A percentile compares a stretch with the other conserved stretches of the same genome.
Evolutionary conservation across 2,113 vertebrate species (phyloP).

Genomic region (Trematomus loennbergii): DNA sequence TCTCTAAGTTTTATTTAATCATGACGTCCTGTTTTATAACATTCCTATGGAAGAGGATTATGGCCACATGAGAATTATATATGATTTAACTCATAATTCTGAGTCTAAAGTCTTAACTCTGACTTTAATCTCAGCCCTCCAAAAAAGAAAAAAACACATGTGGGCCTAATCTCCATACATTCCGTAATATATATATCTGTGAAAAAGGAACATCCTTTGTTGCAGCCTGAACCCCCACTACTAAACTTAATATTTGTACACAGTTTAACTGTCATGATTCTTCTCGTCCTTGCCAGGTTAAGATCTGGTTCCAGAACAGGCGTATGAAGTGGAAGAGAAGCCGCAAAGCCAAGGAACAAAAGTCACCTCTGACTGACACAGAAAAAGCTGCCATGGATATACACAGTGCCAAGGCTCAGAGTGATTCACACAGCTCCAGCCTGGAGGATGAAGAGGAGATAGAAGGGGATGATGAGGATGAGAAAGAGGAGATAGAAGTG

Average conservation of each 20-base stretch:
- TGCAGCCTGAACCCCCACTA: not conserved
- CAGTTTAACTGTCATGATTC: not conserved
- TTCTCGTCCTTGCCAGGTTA: constrained; percentile 78
- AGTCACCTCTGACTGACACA: constrained; percentile 11
- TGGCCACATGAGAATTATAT: no score
- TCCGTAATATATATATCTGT: not conserved
- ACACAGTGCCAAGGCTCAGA: constrained; percentile 49
- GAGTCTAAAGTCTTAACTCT: no score
- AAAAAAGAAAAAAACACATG: no score
- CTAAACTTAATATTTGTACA: not conserved
- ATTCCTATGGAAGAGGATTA: no score
- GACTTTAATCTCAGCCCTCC: no score
- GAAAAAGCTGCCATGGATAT: constrained; percentile 45
- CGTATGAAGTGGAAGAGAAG: constrained; percentile 90
- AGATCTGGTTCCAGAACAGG: constrained; percentile 91
- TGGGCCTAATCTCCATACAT: no score
- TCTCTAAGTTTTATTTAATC: no score
- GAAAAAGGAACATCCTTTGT: not conserved
- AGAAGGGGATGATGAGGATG: constrained; percentile 66
- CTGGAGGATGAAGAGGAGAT: constrained; percentile 68
- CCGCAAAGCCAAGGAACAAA: constrained; percentile 85
- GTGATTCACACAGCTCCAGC: constrained; percentile 70
- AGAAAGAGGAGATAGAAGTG: constrained; percentile 50
- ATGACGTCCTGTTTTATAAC: no score
- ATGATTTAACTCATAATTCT: no score